Percentiles rank a stretch among this genome's conserved stretches.
phyloP scores from a whole-genome alignment of 2,888 invertebrate genomes.

The Mylabris sibirica region DNA sequence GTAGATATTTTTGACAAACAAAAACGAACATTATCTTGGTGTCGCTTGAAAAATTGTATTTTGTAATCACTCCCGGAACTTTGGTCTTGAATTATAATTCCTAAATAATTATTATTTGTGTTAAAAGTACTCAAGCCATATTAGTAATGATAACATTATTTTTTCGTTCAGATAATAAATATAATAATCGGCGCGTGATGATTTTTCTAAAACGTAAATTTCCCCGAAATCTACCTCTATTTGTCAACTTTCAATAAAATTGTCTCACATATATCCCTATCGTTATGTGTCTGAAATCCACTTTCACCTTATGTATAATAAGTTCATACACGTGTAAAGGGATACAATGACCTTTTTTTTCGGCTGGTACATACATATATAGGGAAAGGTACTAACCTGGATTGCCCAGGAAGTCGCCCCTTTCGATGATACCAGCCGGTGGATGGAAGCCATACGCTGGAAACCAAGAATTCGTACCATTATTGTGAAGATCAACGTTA shows the following conservation, averaged over 20 bases:
- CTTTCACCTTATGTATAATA: neutral
- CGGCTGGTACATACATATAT: neutral
- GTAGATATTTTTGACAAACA: neutral
- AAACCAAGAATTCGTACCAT: conserved; percentile 78
- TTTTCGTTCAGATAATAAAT: too few relatives aligned
- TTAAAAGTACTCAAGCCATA: neutral
- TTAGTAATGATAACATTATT: neutral
- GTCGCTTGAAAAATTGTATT: neutral
- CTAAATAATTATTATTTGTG: neutral
- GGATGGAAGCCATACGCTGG: conserved; percentile 81
- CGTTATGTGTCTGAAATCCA: neutral
- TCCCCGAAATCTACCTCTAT: neutral
- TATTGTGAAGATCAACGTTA: conserved; percentile 61
- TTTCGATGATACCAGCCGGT: conserved; percentile 65
- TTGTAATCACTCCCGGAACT: conserved; percentile 7
- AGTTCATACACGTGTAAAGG: conserved; percentile 11
- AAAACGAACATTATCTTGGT: neutral
- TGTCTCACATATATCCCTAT: too few relatives aligned
- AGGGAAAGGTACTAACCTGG: conserved; percentile 64
- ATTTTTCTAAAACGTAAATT: neutral
- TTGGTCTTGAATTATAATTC: neutral
- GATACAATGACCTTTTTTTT: conserved; percentile 4
- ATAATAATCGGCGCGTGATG: neutral
- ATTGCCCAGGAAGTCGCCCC: conserved; percentile 69
- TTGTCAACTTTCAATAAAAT: too few relatives aligned